These are phyloP conservation scores for Coenonympha arcania DNA, from an alignment of 2,888 invertebrate genomes.

Conservation along the genomic window DNA sequence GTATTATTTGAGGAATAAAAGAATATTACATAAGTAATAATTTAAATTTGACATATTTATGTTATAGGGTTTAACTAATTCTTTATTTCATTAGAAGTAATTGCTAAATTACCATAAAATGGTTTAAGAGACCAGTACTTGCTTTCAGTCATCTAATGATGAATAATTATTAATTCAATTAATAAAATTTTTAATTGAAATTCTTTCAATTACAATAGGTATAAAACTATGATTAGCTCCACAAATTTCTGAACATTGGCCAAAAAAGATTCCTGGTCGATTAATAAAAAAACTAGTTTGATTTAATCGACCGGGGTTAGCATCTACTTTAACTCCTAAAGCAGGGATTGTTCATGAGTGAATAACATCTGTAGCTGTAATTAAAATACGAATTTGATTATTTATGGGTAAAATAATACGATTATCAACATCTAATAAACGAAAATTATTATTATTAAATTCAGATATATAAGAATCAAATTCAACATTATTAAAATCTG, in stretches of 20 bases:
- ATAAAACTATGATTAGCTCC: slow-evolving; percentile 87
- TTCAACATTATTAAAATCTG: slow-evolving; percentile 60
- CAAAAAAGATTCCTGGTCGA: slow-evolving; percentile 78
- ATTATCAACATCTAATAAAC: slow-evolving; percentile 59
- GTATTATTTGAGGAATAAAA: slow-evolving; percentile 81
- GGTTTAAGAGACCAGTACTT: slow-evolving; percentile 82
- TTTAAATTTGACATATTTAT: slow-evolving; percentile 79
- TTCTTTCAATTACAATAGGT: slow-evolving; percentile 71
- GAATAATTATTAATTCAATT: slow-evolving; percentile 63
- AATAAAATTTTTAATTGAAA: slow-evolving; percentile 75
- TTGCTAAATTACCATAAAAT: slow-evolving; percentile 76
- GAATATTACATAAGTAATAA: slow-evolving; percentile 74
- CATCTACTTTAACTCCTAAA: slow-evolving; percentile 78
- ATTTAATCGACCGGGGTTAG: slow-evolving; percentile 72
- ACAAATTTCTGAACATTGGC: slow-evolving; percentile 88
- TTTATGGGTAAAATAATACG: slow-evolving; percentile 74
- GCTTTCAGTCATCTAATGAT: slow-evolving; percentile 78
- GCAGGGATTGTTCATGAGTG: slow-evolving; percentile 78
- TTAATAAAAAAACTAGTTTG: slow-evolving; percentile 75
- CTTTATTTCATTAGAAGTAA: slow-evolving; percentile 77
- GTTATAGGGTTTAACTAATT: slow-evolving; percentile 72
- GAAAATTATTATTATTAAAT: slow-evolving; percentile 17
- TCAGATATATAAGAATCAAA: slow-evolving; percentile 31
- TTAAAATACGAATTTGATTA: slow-evolving; percentile 77
- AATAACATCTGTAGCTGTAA: slow-evolving; percentile 77